Percentiles rank a stretch among this genome's conserved stretches.
Conservation (phyloP, 2,888 invertebrate species). For the Drosophila stalkeri region DNA sequence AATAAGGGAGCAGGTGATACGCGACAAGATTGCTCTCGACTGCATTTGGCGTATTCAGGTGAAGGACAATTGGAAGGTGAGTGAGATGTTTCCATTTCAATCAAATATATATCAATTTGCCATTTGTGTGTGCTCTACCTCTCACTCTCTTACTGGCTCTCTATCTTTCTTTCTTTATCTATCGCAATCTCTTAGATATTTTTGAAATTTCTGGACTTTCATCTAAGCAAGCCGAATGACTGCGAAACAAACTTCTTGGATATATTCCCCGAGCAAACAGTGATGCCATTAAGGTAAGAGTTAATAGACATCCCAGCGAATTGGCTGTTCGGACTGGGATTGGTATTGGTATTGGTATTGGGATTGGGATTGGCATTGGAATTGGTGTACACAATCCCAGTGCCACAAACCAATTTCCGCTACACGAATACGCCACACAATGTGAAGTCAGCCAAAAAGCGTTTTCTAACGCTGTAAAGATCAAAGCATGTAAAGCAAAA, state of each 20-base stretch:
- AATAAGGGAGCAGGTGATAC: constrained; percentile 86
- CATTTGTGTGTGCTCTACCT: constrained; percentile 1
- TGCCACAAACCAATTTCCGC: constrained; percentile 71
- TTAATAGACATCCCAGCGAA: constrained; percentile 9
- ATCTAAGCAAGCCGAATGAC: constrained; percentile 90
- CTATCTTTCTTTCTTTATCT: background rate
- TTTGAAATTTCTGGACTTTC: constrained; percentile 88
- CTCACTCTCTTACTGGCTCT: background rate
- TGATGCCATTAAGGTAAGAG: constrained; percentile 87
- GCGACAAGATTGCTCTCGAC: constrained; percentile 88
- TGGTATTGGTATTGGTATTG: background rate
- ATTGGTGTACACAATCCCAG: constrained; percentile 9
- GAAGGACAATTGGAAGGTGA: constrained; percentile 88
- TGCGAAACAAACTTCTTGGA: constrained; percentile 92
- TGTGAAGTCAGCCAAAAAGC: constrained; percentile 54
- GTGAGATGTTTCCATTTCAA: constrained; percentile 45
- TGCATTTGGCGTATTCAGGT: constrained; percentile 91
- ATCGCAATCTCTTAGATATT: constrained; percentile 87
- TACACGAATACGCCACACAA: constrained; percentile 50
- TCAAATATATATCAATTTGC: constrained; percentile 4
- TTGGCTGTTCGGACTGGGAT: too few species aligned
- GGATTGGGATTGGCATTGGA: background rate
- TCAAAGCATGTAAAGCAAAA: constrained; percentile 61
- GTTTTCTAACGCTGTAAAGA: constrained; percentile 45
- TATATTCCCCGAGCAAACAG: constrained; percentile 89